phyloP scores from a whole-genome alignment of 2,888 invertebrate species.

The Pilophorus perplexus region DNA sequence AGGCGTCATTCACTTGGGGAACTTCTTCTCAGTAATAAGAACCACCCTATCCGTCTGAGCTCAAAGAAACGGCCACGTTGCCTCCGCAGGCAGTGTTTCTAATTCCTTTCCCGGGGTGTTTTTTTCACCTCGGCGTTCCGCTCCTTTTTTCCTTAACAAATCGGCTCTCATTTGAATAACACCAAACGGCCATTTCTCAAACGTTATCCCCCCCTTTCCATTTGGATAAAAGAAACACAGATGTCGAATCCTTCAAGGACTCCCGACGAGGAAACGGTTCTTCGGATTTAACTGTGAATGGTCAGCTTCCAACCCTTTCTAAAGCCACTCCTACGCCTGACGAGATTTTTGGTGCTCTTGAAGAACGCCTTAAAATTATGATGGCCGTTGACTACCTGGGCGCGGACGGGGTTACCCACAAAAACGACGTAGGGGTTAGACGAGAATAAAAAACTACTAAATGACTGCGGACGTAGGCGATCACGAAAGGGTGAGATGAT shows the following conservation, averaged over 20 bases:
- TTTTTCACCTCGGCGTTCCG: constrained; percentile 17
- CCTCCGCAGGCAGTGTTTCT: not conserved
- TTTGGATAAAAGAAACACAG: constrained; percentile 12
- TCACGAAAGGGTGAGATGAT: not conserved
- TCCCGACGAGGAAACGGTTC: constrained; percentile 5
- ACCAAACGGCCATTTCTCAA: constrained; percentile 22
- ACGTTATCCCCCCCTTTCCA: not conserved
- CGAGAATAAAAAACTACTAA: constrained; percentile 8
- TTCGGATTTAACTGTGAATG: constrained; percentile 3
- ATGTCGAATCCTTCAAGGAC: not conserved
- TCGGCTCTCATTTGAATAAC: constrained; percentile 33
- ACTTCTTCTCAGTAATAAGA: no score
- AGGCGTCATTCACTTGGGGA: no score
- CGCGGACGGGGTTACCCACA: not conserved
- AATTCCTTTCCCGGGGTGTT: no score
- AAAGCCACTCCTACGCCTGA: not conserved
- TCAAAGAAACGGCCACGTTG: no score
- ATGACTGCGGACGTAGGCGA: constrained; percentile 1
- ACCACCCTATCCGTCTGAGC: no score
- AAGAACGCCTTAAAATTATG: constrained; percentile 8
- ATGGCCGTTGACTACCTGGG: constrained; percentile 11
- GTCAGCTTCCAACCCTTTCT: not conserved
- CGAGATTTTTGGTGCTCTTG: not conserved
- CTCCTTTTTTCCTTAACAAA: constrained; percentile 28
- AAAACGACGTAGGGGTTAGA: constrained; percentile 1